Conservation (phyloP, 1,140 invertebrate species). For the Lasioglossum albipes region DNA sequence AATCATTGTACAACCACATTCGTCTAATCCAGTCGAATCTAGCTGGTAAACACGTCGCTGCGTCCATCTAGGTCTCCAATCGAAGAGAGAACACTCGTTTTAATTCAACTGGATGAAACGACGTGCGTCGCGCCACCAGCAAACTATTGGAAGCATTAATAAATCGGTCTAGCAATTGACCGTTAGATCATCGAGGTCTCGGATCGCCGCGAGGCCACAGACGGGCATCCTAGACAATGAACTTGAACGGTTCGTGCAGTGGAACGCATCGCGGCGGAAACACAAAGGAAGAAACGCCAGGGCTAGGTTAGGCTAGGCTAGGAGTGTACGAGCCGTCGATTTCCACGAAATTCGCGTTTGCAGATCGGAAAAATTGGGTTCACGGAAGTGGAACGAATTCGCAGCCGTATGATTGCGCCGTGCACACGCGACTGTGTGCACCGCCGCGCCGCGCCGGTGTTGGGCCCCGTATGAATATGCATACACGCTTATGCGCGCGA, state of each 20-base stretch:
- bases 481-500: conserved; percentile 28
- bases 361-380: conserved; percentile 33
- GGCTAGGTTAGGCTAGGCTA: too few species aligned
- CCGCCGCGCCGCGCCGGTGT: background rate
- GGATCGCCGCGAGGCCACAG: background rate
- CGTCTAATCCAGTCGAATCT: too few species aligned
- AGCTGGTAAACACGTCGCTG: too few species aligned
- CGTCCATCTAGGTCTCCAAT: too few species aligned
- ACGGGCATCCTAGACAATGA: background rate
- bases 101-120: background rate
- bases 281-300: background rate
- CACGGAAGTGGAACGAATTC: conserved; percentile 38
- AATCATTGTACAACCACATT: too few species aligned
- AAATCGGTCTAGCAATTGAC: background rate
- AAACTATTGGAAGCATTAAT: background rate
- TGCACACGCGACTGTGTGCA: background rate
- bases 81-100: background rate
- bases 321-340: background rate
- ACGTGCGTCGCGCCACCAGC: background rate
- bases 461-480: conserved; percentile 42
- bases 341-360: background rate
- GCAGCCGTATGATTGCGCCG: conserved; percentile 1
- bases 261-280: background rate
- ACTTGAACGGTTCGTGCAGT: background rate
- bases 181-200: background rate